Base-by-base conservation (phyloP, 2,113 vertebrate species). In the Cavia aperea region DNA sequence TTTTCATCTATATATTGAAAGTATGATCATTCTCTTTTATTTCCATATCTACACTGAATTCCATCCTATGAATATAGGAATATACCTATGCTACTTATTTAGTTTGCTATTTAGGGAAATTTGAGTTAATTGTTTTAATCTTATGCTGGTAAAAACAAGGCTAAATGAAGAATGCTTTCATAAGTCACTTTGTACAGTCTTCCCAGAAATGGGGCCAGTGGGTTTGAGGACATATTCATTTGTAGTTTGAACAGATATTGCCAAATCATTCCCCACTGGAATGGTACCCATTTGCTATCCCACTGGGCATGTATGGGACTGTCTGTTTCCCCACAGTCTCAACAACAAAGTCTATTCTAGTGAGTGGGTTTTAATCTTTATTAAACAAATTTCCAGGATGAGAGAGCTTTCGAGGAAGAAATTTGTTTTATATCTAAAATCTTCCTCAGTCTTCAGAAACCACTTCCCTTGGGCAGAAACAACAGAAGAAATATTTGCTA, bases 311-410 rank as follows among this genome's bases (percentile, higher is more conserved):
- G 63, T 72, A 60, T 4, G 0, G 36, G 43, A 73, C 43, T 12
- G 9, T 26, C 56, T 24, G 8, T 94, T 75, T 93, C 58, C 82
- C 31, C 14, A 46, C 3, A 36, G 82, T 88, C 66, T 92, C 82
- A 92, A 94, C 82, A 78, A 93, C 81, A 65, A 79, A 94, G 33
- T 54, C 49, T 81, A 18, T 83, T 84, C 70, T 83, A 94, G 94
- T 84, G 82, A 72, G 93, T 95, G 68, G 70, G 19, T 86, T 93
- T 95, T 94, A 94, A 96, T 94, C 82, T 92, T 90, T 86, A 83
- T 94, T 95, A 90, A 92, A 94, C 75, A 94, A 82, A 94, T 95
- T 92, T 94, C 82, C 63, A 96, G 90, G 88, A 94, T 94, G 75
- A 93, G 88, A 93, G 82, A 91, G 70, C 92, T 90, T 94, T 94